Conservation (phyloP, 2,113 vertebrate species). For the Numida meleagris region DNA sequence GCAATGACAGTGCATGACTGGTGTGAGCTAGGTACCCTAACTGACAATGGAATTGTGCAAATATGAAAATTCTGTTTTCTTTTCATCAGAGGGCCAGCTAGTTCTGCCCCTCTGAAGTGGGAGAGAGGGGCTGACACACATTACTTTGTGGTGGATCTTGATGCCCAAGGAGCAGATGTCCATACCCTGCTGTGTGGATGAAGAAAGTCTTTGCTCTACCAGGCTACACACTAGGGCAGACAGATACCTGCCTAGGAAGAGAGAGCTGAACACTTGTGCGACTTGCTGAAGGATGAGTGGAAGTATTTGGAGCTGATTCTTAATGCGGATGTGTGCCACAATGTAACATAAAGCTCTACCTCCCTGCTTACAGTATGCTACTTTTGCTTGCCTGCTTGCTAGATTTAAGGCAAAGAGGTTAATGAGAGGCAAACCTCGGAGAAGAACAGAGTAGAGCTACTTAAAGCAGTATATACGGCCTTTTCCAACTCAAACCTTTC, state of each 20-base stretch:
- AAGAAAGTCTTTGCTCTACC: background rate
- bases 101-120: background rate
- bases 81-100: background rate
- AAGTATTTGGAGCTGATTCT: fast-evolving
- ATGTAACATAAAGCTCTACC: background rate
- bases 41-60: fast-evolving
- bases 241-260: background rate
- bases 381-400: background rate
- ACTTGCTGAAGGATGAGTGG: background rate
- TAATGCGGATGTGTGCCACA: background rate
- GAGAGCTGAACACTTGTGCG: background rate
- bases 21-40: background rate
- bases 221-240: fast-evolving
- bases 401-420: background rate
- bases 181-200: background rate
- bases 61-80: background rate
- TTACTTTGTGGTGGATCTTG: background rate
- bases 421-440: background rate
- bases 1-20: background rate
- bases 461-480: background rate
- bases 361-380: background rate
- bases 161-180: background rate
- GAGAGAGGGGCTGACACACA: background rate
- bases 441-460: background rate
- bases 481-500: background rate